phyloP scores from a whole-genome alignment of 53 echinoderm and acorn worm species.

The Hippasteria phrygiana region DNA sequence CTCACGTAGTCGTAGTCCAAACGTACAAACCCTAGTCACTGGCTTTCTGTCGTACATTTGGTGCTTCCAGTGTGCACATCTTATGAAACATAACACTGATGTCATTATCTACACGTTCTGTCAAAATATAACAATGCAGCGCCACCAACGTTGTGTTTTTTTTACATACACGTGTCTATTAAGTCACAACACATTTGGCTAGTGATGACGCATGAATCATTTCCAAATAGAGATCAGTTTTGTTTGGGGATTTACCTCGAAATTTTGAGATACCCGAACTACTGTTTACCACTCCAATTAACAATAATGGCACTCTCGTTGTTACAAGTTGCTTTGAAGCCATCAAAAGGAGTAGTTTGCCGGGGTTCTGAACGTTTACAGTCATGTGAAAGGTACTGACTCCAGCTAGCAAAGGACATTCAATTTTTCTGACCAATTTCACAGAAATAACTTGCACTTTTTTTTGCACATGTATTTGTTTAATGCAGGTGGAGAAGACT shows the following conservation, averaged over 20 bases:
- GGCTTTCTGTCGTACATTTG: neutral
- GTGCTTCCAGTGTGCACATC: neutral
- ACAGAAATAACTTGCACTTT: no score
- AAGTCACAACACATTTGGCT: neutral
- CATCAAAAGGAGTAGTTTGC: neutral
- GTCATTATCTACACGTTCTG: slow-evolving; percentile 20
- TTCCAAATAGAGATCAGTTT: neutral
- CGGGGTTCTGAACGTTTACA: neutral
- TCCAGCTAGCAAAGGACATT: no score
- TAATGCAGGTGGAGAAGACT: neutral
- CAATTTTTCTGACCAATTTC: no score
- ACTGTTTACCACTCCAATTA: neutral
- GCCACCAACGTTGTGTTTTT: slow-evolving; percentile 56
- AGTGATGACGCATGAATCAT: neutral
- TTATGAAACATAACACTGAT: neutral
- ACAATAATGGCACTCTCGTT: neutral
- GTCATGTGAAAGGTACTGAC: neutral
- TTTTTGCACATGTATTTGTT: neutral
- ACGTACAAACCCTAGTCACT: neutral
- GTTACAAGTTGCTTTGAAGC: neutral
- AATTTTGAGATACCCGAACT: no score
- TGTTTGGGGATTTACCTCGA: neutral
- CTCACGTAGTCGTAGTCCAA: neutral
- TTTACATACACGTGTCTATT: slow-evolving; percentile 27
- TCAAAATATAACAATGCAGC: neutral